Base-by-base conservation (phyloP, 2,888 invertebrate genomes). In the Acrobasis repandana region DNA sequence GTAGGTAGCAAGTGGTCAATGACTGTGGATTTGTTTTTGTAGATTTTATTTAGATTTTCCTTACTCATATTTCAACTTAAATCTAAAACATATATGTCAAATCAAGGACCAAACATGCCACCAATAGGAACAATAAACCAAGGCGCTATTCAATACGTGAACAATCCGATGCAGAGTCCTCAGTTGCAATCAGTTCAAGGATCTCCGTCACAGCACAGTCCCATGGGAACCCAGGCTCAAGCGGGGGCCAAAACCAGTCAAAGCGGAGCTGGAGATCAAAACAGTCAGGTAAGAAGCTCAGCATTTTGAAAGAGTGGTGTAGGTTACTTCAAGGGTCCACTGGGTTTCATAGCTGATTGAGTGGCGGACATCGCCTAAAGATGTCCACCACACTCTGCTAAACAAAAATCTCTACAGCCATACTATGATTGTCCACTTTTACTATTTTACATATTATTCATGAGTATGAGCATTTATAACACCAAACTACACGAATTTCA, bases 131-230 rank as follows among this genome's bases (percentile, higher is more conserved):
- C 77, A 14, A 72, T 88, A 52, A 87, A 82, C 65, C 88, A 86
- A 69, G 84, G 86, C 36, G 70, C 79, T 15, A 86, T 88, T 61
- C 88, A 90, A 65, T 91, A 85, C 69, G 83, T 82, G 11, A 91
- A 90, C 71, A 90, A 90, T 66, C 82, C 90, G 0, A 65, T 87
- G 9, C 90, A 85, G 63, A 90, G 90, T 65, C 88, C 91, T 8
- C 91, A 90, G 64, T 66, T 90, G 51, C 90, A 90, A 62, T 77
- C 90, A 0, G 67, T 87, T 9, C 91, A 92, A 64, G 83, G 86
- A 3, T 92, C 92, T 1, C 90, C 92, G 5, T 88, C 91, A 1
- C 92, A 92, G 63, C 88, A 92, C 68, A 92, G 92, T 64, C 90
- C 92, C 0, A 91, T 91, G 90, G 83, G 86, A 1, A 78, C 84